Percentiles rank a stretch among this genome's conserved stretches.
These are phyloP conservation scores for Benitochromis conjunctus DNA, from an alignment of 2,113 vertebrate genomes.

Conservation along the genomic window DNA sequence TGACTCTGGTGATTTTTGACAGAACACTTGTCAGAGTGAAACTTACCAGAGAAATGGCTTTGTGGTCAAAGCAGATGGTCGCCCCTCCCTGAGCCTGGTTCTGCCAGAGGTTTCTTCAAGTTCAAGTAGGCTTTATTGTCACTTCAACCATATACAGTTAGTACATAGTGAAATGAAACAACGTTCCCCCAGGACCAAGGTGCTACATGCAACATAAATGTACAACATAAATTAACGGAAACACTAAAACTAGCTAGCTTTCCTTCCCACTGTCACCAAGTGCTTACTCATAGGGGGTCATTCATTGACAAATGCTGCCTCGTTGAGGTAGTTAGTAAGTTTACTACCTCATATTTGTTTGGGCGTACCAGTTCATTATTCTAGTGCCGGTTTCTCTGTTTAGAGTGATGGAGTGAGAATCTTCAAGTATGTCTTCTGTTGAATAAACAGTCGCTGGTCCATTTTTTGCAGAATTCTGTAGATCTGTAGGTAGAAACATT, in stretches of 20 bases:
- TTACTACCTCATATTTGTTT: not conserved
- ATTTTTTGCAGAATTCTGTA: not conserved
- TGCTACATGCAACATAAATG: too few species aligned
- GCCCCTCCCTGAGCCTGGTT: not conserved
- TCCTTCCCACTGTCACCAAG: not conserved
- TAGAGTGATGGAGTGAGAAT: not conserved
- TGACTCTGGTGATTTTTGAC: not conserved
- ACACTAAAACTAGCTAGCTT: too few species aligned
- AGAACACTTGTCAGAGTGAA: not conserved
- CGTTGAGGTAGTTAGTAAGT: not conserved
- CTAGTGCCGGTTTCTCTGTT: not conserved
- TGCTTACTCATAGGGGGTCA: not conserved
- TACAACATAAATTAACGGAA: too few species aligned
- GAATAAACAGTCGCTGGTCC: not conserved
- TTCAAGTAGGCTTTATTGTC: too few species aligned
- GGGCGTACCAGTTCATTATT: not conserved
- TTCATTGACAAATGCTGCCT: constrained; percentile 2
- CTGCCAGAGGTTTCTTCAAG: too few species aligned
- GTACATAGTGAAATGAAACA: too few species aligned
- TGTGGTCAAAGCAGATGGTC: not conserved
- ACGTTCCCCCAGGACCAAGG: too few species aligned
- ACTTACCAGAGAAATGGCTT: not conserved
- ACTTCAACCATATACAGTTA: too few species aligned
- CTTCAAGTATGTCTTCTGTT: not conserved
- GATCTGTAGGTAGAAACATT: not conserved